Conservation (phyloP, 2,113 vertebrate species). For the Colossoma macropomum region DNA sequence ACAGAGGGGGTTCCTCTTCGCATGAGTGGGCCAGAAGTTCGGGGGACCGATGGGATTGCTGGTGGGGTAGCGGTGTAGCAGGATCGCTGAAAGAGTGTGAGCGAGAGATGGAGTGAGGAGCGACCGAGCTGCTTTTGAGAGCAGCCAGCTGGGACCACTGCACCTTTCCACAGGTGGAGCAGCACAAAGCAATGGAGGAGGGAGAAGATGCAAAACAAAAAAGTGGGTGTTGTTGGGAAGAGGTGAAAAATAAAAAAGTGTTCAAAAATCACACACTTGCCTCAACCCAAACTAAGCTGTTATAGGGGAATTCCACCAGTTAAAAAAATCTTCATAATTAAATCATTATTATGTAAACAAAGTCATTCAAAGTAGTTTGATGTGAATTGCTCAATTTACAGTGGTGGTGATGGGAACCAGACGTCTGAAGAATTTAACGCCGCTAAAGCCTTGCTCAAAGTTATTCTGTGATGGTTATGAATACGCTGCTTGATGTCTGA, state of each 20-base stretch:
- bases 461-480: too few species aligned
- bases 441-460: too few species aligned
- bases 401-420: too few species aligned
- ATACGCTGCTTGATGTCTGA: too few species aligned
- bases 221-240: conserved; percentile 51
- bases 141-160: conserved; percentile 93
- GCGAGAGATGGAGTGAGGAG: conserved; percentile 81
- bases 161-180: conserved; percentile 87
- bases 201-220: conserved; percentile 67
- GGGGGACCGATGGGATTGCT: conserved; percentile 80
- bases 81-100: conserved; percentile 93
- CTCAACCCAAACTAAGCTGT: too few species aligned
- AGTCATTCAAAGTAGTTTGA: too few species aligned
- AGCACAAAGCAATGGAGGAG: conserved; percentile 53
- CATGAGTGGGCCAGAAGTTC: conserved; percentile 87
- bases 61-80: conserved; percentile 84
- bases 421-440: too few species aligned
- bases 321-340: too few species aligned
- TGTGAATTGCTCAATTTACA: too few species aligned
- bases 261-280: too few species aligned
- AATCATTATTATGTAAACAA: too few species aligned
- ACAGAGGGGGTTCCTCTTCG: conserved; percentile 90
- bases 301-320: too few species aligned
- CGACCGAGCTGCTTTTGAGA: conserved; percentile 90
- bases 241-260: conserved; percentile 45